Percentiles rank a stretch among this genome's conserved stretches.
phyloP scores from a whole-genome alignment of 1,140 invertebrate genomes.

The Capitella teleta region DNA sequence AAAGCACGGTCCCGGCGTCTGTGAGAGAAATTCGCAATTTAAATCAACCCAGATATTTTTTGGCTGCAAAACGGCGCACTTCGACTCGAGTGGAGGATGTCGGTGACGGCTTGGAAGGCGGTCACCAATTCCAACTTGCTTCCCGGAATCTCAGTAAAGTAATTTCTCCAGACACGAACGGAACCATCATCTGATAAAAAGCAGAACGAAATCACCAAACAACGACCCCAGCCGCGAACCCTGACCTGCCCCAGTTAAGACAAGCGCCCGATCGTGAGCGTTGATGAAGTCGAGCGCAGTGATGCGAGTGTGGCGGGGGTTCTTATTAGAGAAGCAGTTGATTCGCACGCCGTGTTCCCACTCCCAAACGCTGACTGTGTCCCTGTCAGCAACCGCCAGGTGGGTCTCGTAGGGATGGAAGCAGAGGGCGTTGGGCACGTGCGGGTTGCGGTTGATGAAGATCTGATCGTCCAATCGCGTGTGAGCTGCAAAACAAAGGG shows the following conservation, averaged over 20 bases:
- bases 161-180: conserved; percentile 57
- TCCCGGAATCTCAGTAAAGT: conserved; percentile 23
- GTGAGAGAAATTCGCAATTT: neutral
- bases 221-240: neutral
- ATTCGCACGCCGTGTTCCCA: conserved; percentile 41
- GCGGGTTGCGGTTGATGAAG: conserved; percentile 67
- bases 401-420: conserved; percentile 85
- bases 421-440: conserved; percentile 61
- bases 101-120: conserved; percentile 69
- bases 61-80: conserved; percentile 18
- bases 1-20: conserved; percentile 55
- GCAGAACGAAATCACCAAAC: neutral
- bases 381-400: conserved; percentile 71
- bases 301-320: conserved; percentile 49
- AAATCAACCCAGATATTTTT: conserved; percentile 4
- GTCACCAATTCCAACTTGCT: conserved; percentile 51
- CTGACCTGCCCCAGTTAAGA: conserved; percentile 53
- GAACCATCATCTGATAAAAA: conserved; percentile 59
- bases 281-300: conserved; percentile 80
- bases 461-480: conserved; percentile 52
- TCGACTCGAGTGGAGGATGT: conserved; percentile 47
- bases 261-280: conserved; percentile 63
- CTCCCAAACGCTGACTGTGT: conserved; percentile 57
- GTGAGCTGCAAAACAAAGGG: conserved; percentile 19
- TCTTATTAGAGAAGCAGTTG: conserved; percentile 33